These are phyloP conservation scores for Rachycentron canadum DNA, from an alignment of 2,797 vertebrate genomes.

Conservation along the genomic window DNA sequence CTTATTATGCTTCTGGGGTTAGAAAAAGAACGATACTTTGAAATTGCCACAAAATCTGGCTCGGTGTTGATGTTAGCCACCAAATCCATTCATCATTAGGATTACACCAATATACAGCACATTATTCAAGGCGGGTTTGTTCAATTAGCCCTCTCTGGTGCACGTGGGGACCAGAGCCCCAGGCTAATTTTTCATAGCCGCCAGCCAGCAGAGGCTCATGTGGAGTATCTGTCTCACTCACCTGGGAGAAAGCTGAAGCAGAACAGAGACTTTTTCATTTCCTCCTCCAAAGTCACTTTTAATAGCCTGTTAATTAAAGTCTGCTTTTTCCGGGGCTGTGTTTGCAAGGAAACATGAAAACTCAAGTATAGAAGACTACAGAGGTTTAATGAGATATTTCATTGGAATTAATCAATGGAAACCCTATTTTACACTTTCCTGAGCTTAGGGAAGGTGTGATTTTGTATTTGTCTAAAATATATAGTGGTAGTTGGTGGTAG, in stretches of 20 bases:
- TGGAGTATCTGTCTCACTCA: conserved; percentile 74
- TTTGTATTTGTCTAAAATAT: conserved; percentile 44
- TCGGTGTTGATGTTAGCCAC: conserved; percentile 75
- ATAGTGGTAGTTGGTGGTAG: conserved; percentile 5
- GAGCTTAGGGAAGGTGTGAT: conserved; percentile 43
- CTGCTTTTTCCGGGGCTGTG: conserved; percentile 55
- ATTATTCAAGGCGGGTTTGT: conserved; percentile 79
- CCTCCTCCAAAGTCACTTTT: conserved; percentile 79
- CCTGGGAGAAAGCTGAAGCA: conserved; percentile 71
- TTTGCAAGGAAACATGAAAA: conserved; percentile 38
- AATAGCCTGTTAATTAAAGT: conserved; percentile 82
- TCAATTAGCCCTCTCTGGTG: conserved; percentile 79
- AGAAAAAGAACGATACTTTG: conserved; percentile 62
- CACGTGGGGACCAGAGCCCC: conserved; percentile 70
- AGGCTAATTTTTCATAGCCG: conserved; percentile 79
- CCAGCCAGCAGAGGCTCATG: conserved; percentile 72
- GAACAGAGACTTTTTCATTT: conserved; percentile 69
- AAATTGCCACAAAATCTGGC: conserved; percentile 72
- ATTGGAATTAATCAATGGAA: conserved; percentile 63
- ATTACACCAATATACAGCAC: conserved; percentile 74
- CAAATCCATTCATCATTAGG: conserved; percentile 84
- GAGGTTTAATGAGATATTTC: conserved; percentile 41
- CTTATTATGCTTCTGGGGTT: conserved; percentile 50
- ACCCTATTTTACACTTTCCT: conserved; percentile 44
- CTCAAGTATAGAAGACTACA: conserved; percentile 29